Evolutionary conservation across 2,113 vertebrate genomes (phyloP).

Genomic region (Microcebus murinus): DNA sequence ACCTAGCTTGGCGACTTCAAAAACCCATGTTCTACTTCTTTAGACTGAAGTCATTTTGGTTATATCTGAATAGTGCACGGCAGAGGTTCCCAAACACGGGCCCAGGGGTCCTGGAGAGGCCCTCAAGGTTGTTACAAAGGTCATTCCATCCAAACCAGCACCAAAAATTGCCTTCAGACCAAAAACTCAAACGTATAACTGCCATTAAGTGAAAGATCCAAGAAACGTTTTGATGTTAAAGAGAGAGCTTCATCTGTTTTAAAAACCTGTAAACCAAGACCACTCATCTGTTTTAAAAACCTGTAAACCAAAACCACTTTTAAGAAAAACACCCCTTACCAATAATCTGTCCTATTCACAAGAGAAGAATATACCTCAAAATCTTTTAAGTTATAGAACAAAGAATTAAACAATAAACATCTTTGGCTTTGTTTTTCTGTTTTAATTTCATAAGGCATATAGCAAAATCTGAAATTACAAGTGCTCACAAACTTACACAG

Average conservation of each 20-base stretch:
- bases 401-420: constrained; percentile 25
- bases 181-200: not conserved
- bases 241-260: not conserved
- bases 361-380: not conserved
- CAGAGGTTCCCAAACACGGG: not conserved
- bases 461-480: constrained; percentile 38
- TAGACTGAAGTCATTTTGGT: not conserved
- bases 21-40: not conserved
- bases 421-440: constrained; percentile 17
- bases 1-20: not conserved
- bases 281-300: not conserved
- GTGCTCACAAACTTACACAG: not conserved
- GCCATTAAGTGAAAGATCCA: not conserved
- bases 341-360: not conserved
- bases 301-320: not conserved
- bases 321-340: not conserved
- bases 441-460: not conserved
- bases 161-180: not conserved
- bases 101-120: not conserved
- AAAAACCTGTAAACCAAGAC: not conserved
- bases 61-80: not conserved
- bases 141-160: not conserved
- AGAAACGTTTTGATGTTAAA: not conserved
- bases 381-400: not conserved
- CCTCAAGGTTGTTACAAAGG: not conserved